Evolutionary conservation across 2,888 invertebrate genomes (phyloP), one percentile per base, ranked within the genome.

Genomic region (Clostera curtula): DNA sequence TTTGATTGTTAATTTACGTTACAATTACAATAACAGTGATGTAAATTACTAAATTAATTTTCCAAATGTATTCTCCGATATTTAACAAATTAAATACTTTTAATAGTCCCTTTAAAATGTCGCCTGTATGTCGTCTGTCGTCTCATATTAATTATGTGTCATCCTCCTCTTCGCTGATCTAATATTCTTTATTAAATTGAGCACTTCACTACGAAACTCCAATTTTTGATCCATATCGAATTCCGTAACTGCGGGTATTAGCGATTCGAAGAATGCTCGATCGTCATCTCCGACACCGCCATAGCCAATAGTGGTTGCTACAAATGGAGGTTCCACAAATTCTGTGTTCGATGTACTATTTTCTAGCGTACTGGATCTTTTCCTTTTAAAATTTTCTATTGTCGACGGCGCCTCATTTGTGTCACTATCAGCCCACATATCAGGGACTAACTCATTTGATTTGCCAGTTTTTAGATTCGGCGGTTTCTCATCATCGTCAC

Each of bases 181-280:
- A 31, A 75, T 64, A 23, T 50, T 49, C 35, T 73, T 73, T n/a
- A 77, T 52, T 26, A 70, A 40, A 31, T 49, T 52, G 8, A 77
- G 29, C 14, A 76, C 59, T 42, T 74, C 67, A 34, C 64, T 59
- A 2, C 79, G 62, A 28, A 77, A 74, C 27, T 73, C 72, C 25
- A 77, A 29, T 38, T 79, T 79, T 34, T 72, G 70, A 34, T 79
- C 79, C 31, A 73, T 40, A 40, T 66, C 58, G 34, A 79, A 74
- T 24, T 61, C 56, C 28, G 70, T 62, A 3, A 76, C 68, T 2
- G 72, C 71, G 1, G 77, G 77, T 24, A 79, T 29, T 7, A 79
- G 50, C 1, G 77, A 77, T 25, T 75, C 70, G 40, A 79, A 77
- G 36, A 77, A 79, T 8, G 70, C 67, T 27, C 56, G 60, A 21